Percentiles rank a stretch among this genome's conserved stretches.
phyloP scores from a whole-genome alignment of 2,113 vertebrate species.

The Rhinichthys klamathensis region DNA sequence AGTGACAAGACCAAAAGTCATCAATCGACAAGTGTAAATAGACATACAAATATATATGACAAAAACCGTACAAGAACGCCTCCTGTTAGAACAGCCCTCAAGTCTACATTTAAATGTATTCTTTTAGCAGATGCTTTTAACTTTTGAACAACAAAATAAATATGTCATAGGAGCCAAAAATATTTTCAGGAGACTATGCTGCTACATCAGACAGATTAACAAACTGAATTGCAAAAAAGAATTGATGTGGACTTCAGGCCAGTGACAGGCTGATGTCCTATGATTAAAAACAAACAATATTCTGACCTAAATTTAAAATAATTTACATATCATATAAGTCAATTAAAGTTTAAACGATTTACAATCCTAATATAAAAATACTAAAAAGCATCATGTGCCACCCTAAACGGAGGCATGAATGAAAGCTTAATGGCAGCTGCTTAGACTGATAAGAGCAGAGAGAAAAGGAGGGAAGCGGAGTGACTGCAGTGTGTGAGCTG shows the following conservation, averaged over 20 bases:
- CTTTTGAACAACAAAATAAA: neutral
- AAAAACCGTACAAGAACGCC: neutral
- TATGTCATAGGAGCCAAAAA: neutral
- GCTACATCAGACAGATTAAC: neutral
- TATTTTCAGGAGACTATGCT: neutral
- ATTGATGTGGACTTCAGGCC: neutral
- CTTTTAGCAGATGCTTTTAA: neutral
- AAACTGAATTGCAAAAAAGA: neutral
- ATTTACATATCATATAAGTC: neutral
- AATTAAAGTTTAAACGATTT: neutral
- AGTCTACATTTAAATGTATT: neutral
- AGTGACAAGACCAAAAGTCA: neutral
- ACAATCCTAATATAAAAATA: neutral
- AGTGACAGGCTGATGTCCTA: neutral
- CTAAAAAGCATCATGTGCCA: constrained; percentile 55
- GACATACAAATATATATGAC: neutral
- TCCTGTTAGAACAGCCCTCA: neutral
- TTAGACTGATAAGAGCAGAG: constrained; percentile 65
- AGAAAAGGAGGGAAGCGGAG: constrained; percentile 27
- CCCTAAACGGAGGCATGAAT: constrained; percentile 59
- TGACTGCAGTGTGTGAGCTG: constrained; percentile 5
- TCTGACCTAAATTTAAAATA: neutral
- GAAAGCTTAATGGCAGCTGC: constrained; percentile 76
- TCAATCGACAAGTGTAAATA: neutral
- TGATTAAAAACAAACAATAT: neutral